Conservation (phyloP, 2,888 invertebrate species). For the Allophyes oxyacanthae region DNA sequence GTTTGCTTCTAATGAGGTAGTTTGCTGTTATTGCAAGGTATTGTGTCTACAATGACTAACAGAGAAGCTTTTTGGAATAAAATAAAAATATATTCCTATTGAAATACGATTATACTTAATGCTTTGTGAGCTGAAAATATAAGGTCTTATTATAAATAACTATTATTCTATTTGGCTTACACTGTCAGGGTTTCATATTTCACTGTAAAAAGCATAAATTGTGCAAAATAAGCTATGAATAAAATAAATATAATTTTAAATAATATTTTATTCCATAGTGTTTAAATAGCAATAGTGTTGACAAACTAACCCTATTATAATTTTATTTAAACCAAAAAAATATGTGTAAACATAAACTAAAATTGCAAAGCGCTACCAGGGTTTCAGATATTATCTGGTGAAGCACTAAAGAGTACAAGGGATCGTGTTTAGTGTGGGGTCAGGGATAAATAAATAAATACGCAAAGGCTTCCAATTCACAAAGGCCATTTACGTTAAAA, state of each 20-base stretch:
- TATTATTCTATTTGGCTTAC: slow-evolving; percentile 2
- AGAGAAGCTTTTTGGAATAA: slow-evolving; percentile 26
- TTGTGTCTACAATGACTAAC: slow-evolving; percentile 27
- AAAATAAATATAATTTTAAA: slow-evolving; percentile 20
- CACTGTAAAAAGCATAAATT: slow-evolving; percentile 25
- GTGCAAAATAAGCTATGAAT: slow-evolving; percentile 33
- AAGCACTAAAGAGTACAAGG: slow-evolving; percentile 40
- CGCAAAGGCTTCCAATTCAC: slow-evolving; percentile 36
- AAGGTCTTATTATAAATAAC: slow-evolving; percentile 19
- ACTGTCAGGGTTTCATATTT: slow-evolving; percentile 20
- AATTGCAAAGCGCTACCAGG: slow-evolving; percentile 57
- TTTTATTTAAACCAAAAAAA: slow-evolving; percentile 3
- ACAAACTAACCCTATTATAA: slow-evolving; percentile 24
- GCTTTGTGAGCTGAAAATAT: slow-evolving; percentile 39
- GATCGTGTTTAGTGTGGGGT: slow-evolving; percentile 46
- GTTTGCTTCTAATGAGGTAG: slow-evolving; percentile 16
- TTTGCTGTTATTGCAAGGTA: slow-evolving; percentile 13
- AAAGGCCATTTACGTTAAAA: slow-evolving; percentile 11
- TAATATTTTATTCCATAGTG: slow-evolving; percentile 16
- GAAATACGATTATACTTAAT: slow-evolving; percentile 12
- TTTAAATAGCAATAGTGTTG: slow-evolving; percentile 28
- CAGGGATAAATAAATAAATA: slow-evolving; percentile 30
- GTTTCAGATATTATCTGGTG: slow-evolving; percentile 37
- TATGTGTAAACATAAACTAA: slow-evolving; percentile 21
- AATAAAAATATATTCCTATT: slow-evolving; percentile 14